Evolutionary conservation across 2,888 invertebrate species (phyloP), one percentile per base, ranked within the genome.

Genomic region (Trichacis sp.): DNA sequence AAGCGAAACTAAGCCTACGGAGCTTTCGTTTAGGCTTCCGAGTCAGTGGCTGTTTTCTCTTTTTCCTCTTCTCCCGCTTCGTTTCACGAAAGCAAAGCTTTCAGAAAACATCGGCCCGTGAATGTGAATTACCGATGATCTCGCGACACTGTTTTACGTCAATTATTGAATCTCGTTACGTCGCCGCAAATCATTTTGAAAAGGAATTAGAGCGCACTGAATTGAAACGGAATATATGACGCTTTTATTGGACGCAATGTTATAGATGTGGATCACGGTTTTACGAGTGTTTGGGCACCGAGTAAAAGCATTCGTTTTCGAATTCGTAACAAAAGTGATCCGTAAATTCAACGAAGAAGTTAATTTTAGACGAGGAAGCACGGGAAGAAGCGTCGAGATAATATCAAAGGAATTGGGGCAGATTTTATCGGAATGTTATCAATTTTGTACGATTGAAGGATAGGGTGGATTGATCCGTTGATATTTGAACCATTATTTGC

Each of bases 1-100:
- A 74, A 72, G 72, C 69, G 71, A 76, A 76, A 78, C 77, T 78
- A 74, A 78, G 69, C 71, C 69, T 63, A 56, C 64, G 57, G 63
- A 66, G 76, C 68, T 72, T 73, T 71, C 52, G 60, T 62, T 64
- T 64, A 70, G 62, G 55, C 59, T 51, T 52, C 56, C 49, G 54
- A 53, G 46, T 56, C 53, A 46, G 60, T 53, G 40, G 53, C 29
- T 30, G 55, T 54, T 47, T 51, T 36, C 29, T 48, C 30, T 42
- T n/a, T 61, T 33, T 56, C 33, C 33, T 33, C 33, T 33, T 55
- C 40, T 43, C 47, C 58, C 49, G 29, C 46, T 49, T 51, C 19
- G 45, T 20, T 42, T 62, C 50, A 40, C 20, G 15, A 55, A 57
- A 56, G 38, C 42, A 38, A 20, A 6, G 51, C 51, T 71, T 77